phyloP scores from a whole-genome alignment of 2,113 vertebrate species.

The Dicrurus megarhynchus region DNA sequence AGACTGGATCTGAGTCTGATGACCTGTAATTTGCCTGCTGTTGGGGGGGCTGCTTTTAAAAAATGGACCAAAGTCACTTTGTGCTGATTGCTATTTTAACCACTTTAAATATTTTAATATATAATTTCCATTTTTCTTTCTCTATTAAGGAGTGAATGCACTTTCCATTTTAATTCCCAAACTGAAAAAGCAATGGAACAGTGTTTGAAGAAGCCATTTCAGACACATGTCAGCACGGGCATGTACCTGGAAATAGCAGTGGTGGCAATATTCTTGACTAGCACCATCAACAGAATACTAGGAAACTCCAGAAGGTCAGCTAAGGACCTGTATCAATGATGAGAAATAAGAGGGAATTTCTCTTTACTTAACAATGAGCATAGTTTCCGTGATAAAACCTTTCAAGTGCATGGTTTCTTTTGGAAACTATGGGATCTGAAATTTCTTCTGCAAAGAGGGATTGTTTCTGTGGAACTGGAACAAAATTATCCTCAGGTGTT shows the following conservation, averaged over 20 bases:
- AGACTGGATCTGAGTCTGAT: neutral
- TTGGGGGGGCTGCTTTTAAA: neutral
- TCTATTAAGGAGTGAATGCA: neutral
- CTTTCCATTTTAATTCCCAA: neutral
- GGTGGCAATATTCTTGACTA: neutral
- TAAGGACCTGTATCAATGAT: neutral
- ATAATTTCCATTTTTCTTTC: neutral
- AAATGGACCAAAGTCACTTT: neutral
- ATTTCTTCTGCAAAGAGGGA: neutral
- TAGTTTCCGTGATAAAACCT: neutral
- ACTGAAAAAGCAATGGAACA: neutral
- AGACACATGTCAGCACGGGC: neutral
- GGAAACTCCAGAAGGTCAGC: neutral
- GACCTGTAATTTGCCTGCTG: neutral
- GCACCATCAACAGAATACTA: neutral
- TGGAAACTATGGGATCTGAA: neutral
- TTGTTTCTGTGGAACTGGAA: neutral
- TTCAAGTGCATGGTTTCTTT: neutral
- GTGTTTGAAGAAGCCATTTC: neutral
- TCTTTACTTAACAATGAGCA: neutral
- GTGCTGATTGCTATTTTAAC: neutral
- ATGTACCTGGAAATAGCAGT: neutral
- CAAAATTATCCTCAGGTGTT: neutral
- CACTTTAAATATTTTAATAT: neutral
- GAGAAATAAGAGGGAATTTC: neutral